Conservation (phyloP, 1,140 invertebrate genomes). For the Charaxes varanes region DNA sequence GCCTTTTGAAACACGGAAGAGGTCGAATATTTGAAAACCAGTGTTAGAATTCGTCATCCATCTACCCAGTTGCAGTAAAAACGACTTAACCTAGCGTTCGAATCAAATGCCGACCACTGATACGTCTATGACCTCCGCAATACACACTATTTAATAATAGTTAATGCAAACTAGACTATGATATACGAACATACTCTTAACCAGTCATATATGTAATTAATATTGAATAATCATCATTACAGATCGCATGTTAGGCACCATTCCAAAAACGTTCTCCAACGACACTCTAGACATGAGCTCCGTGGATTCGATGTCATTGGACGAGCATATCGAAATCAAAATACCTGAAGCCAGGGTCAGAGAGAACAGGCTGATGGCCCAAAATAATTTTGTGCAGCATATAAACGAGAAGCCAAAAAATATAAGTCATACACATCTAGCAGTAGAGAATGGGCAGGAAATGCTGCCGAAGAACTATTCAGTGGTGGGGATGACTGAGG, state of each 20-base stretch:
- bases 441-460: conserved; percentile 49
- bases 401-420: conserved; percentile 59
- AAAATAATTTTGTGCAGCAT: conserved; percentile 63
- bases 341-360: conserved; percentile 65
- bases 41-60: too few species aligned
- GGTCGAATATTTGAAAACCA: too few species aligned
- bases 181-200: too few species aligned
- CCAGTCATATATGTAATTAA: neutral
- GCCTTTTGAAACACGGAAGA: too few species aligned
- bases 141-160: too few species aligned
- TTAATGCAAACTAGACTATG: too few species aligned
- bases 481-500: conserved; percentile 23
- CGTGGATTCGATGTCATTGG: conserved; percentile 70
- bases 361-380: conserved; percentile 66
- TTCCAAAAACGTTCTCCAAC: conserved; percentile 69
- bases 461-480: conserved; percentile 35
- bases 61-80: too few species aligned
- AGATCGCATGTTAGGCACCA: conserved; percentile 67
- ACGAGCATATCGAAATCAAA: conserved; percentile 72
- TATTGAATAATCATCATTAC: conserved; percentile 21
- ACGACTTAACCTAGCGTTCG: too few species aligned
- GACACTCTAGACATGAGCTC: conserved; percentile 70
- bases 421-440: conserved; percentile 44
- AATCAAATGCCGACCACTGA: too few species aligned
- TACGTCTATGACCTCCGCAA: too few species aligned